These are phyloP conservation scores for Monopterus albus DNA, from an alignment of 2,113 vertebrate species.

Conservation along the genomic window DNA sequence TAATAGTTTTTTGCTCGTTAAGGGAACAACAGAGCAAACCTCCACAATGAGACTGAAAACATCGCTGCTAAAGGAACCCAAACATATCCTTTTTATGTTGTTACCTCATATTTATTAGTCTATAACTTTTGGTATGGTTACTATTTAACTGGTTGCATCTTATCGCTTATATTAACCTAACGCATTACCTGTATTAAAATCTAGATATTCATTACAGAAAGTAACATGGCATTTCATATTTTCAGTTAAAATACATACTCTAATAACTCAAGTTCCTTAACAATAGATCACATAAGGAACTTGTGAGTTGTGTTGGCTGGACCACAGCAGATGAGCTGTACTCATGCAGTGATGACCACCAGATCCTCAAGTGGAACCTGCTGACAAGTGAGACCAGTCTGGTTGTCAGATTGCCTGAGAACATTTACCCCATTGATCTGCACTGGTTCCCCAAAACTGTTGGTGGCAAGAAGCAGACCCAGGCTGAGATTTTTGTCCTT, in stretches of 20 bases:
- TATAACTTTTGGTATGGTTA: no score
- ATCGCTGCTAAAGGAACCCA: constrained; percentile 93
- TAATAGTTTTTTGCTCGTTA: constrained; percentile 12
- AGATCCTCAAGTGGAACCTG: constrained; percentile 93
- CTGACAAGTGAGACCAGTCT: constrained; percentile 87
- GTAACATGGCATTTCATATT: no score
- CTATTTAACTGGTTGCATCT: not conserved
- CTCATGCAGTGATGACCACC: constrained; percentile 96
- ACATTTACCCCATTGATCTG: constrained; percentile 91
- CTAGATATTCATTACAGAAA: no score
- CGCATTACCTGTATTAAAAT: not conserved
- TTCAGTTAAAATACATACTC: not conserved
- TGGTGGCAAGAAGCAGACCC: constrained; percentile 89
- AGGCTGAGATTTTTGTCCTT: constrained; percentile 91
- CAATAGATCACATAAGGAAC: constrained; percentile 87
- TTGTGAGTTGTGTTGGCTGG: constrained; percentile 97
- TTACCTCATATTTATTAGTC: no score
- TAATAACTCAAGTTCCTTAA: constrained; percentile 82
- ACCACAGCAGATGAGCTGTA: constrained; percentile 93
- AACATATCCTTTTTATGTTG: constrained; percentile 92
- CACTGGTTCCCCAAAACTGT: constrained; percentile 94
- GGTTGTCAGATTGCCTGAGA: constrained; percentile 88
- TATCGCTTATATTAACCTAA: not conserved
- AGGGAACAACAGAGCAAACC: constrained; percentile 30
- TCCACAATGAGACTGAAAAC: constrained; percentile 92